Percentiles rank a stretch among this genome's conserved stretches.
phyloP scores from a whole-genome alignment of 2,888 invertebrate species.

The Cabera pusaria region DNA sequence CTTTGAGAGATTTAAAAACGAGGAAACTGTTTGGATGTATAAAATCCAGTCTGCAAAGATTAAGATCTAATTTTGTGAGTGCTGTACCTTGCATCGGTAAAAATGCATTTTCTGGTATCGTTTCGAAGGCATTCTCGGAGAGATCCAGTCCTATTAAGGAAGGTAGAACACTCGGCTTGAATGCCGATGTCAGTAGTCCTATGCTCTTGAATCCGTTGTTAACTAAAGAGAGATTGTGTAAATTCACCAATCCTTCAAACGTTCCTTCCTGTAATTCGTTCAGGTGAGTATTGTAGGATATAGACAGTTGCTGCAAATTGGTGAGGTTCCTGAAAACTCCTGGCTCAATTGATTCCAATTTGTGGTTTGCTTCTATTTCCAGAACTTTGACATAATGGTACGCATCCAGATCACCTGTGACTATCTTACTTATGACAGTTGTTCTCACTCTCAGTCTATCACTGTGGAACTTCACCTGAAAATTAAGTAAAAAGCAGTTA shows the following conservation, averaged over 20 bases:
- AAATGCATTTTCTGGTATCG: slow-evolving; percentile 70
- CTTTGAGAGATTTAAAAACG: slow-evolving; percentile 65
- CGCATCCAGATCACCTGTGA: slow-evolving; percentile 63
- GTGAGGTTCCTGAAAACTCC: slow-evolving; percentile 75
- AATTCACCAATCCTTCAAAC: slow-evolving; percentile 77
- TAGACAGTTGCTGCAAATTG: slow-evolving; percentile 74
- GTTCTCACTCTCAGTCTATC: slow-evolving; percentile 72
- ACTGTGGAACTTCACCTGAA: slow-evolving; percentile 61
- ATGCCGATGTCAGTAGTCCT: slow-evolving; percentile 63
- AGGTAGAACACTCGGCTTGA: slow-evolving; percentile 68
- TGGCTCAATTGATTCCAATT: slow-evolving; percentile 70
- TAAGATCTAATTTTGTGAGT: slow-evolving; percentile 71
- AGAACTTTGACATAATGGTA: slow-evolving; percentile 63
- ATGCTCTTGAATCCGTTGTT: slow-evolving; percentile 81
- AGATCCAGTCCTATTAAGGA: slow-evolving; percentile 70
- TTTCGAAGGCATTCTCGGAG: slow-evolving; percentile 78
- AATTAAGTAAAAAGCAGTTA: no score
- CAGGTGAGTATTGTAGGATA: slow-evolving; percentile 78
- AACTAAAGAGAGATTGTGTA: slow-evolving; percentile 74
- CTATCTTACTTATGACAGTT: slow-evolving; percentile 69
- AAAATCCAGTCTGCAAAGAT: slow-evolving; percentile 78
- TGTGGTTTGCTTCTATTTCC: slow-evolving; percentile 81
- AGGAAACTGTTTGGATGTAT: slow-evolving; percentile 78
- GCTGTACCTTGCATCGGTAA: slow-evolving; percentile 64
- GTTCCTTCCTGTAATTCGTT: slow-evolving; percentile 51